Base-by-base conservation (phyloP, 2,797 vertebrate species). In the Margarornis squamiger region DNA sequence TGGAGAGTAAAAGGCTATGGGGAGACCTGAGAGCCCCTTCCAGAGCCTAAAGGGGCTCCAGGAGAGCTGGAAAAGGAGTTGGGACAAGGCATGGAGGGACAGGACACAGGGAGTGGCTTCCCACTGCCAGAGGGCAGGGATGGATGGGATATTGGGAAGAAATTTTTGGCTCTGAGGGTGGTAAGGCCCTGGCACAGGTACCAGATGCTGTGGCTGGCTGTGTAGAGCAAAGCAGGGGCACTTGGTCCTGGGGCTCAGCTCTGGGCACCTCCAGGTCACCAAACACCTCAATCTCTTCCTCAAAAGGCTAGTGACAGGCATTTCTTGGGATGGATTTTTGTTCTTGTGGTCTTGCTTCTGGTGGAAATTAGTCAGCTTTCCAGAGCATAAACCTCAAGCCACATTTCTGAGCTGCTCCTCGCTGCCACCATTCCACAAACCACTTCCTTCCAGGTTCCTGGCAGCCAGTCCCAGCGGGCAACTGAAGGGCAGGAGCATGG, bases 371-470 rank as follows among this genome's bases (percentile, higher is more conserved):
- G 39, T 96, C 97, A 96, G 96, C 93, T 61, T 81, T 96, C 88
- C 97, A 93, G 79, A 84, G 97, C 91, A 89, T 90, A 96, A 96
- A 97, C 97, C 97, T 96, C 97, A 97, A 83, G 91, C 95, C 97
- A 18, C 96, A 54, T 14, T 23, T 81, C 70, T 77, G 63, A 84
- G 45, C 91, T 3, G 94, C 92, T 87, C 78, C 17, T 84, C 70
- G 13, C 93, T 94, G 86, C 97, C 97, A 93, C 94, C 73, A 12
- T 94, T 97, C 97, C 98, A 49, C 97, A 98, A 98, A 98, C 98
- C 98, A 97, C 98, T 98, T 98, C 98, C 98, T 98, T 81, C 85
- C 96, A 96, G 90, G 71, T 97, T 97, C 91, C 98, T 95, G 97
- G 98, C 96, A 98, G 96, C 57, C 3, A 1, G 51, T 6, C 32